Evolutionary conservation across 2,113 vertebrate species (phyloP).

Genomic region (Scortum barcoo): DNA sequence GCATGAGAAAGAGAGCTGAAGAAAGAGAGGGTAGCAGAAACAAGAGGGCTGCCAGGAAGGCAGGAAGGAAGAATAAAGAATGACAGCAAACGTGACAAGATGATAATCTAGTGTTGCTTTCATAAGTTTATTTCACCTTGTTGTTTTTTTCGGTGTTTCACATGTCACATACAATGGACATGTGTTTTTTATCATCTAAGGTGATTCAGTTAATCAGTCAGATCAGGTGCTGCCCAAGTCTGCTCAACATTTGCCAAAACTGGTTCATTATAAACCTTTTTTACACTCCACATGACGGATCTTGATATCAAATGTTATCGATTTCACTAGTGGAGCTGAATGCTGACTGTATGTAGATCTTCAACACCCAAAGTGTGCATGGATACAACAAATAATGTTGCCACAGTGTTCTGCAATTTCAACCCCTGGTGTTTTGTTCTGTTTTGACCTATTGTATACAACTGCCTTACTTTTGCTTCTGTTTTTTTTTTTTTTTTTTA

Average conservation of each 20-base stretch:
- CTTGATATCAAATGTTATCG: not conserved
- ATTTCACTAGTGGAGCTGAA: not conserved
- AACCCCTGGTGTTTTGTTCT: not conserved
- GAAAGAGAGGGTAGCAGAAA: not conserved
- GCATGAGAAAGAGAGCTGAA: not conserved
- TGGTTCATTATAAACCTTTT: not conserved
- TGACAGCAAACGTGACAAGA: not conserved
- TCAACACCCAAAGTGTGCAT: not conserved
- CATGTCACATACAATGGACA: not conserved
- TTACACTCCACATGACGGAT: not conserved
- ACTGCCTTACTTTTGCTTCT: not conserved
- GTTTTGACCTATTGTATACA: not conserved
- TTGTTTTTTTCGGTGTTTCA: not conserved
- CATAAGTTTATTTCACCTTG: not conserved
- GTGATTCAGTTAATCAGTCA: too few relatives aligned
- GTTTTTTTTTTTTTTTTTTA: not conserved
- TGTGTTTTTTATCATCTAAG: too few relatives aligned
- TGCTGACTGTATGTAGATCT: not conserved
- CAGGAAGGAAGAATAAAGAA: not conserved
- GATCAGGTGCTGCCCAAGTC: too few relatives aligned
- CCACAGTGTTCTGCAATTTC: not conserved
- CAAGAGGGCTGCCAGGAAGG: slow-evolving; percentile 4
- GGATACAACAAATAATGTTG: not conserved
- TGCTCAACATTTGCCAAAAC: not conserved
- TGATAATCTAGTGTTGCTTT: not conserved